Percentiles rank a stretch among this genome's conserved stretches.
phyloP scores from a whole-genome alignment of 2,888 invertebrate genomes.

The Ornithoptera alexandrae region DNA sequence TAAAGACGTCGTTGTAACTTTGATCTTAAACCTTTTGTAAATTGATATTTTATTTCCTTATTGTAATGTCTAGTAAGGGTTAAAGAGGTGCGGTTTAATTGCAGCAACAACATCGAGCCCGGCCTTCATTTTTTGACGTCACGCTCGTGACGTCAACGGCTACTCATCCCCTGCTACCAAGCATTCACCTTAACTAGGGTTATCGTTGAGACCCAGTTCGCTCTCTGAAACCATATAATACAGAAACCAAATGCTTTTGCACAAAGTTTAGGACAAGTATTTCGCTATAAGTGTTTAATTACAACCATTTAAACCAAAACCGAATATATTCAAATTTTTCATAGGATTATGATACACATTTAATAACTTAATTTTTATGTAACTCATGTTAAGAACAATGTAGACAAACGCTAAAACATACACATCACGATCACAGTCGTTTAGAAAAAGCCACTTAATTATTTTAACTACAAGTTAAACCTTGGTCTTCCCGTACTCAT shows the following conservation, averaged over 20 bases:
- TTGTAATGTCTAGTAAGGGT: not conserved
- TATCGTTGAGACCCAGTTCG: conserved; percentile 7
- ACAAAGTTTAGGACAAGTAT: not conserved
- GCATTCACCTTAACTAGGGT: conserved; percentile 9
- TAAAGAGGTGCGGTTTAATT: conserved; percentile 16
- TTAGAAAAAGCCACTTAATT: no score
- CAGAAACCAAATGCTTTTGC: conserved; percentile 23
- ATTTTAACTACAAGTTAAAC: no score
- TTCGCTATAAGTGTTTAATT: no score
- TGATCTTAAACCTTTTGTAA: no score
- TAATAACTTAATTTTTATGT: no score
- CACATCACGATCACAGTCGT: no score
- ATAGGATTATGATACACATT: no score
- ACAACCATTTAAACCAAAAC: not conserved
- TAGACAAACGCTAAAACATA: no score
- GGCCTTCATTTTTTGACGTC: conserved; percentile 56
- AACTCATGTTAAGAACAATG: no score
- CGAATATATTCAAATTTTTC: no score
- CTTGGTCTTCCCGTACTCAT: no score
- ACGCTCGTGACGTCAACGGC: conserved; percentile 66
- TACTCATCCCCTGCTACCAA: conserved; percentile 43
- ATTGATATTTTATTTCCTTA: not conserved
- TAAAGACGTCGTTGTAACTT: no score
- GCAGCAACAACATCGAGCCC: conserved; percentile 17
- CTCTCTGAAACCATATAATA: not conserved